Evolutionary conservation across 1,140 invertebrate species (phyloP).

Genomic region (Aphelenchoides fujianensis): DNA sequence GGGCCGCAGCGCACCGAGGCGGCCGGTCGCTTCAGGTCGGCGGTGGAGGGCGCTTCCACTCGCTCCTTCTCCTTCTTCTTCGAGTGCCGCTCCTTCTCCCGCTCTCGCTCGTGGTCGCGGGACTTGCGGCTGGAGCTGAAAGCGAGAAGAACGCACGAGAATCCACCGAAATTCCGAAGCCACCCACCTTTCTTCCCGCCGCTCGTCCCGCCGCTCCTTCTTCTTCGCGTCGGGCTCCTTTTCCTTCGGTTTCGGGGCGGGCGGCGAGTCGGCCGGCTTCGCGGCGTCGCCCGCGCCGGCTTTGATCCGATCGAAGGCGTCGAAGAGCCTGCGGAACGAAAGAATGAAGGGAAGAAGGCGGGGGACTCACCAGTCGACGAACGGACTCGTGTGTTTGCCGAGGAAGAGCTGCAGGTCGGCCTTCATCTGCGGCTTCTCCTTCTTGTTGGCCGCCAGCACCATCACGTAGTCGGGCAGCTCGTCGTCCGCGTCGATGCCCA

Average conservation of each 20-base stretch:
- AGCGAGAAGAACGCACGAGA: not conserved
- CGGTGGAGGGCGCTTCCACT: not conserved
- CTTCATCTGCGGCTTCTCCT: constrained; percentile 83
- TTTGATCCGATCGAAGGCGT: constrained; percentile 28
- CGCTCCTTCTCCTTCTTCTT: constrained; percentile 7
- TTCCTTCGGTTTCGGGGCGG: no score
- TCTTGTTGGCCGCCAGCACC: constrained; percentile 93
- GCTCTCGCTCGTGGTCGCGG: not conserved
- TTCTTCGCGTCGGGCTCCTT: no score
- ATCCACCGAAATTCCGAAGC: not conserved
- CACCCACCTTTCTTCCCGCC: not conserved
- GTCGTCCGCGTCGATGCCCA: constrained; percentile 83
- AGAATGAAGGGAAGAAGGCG: not conserved
- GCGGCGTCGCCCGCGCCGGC: constrained; percentile 1
- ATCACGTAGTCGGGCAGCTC: constrained; percentile 93
- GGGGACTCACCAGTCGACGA: constrained; percentile 77
- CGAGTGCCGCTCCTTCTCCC: not conserved
- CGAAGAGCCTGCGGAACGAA: constrained; percentile 24
- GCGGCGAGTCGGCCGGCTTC: no score
- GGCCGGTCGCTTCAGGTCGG: not conserved
- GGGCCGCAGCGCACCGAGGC: not conserved
- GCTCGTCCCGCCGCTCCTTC: not conserved
- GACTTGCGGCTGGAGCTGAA: not conserved
- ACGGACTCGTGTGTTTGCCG: constrained; percentile 76
- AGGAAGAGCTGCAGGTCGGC: constrained; percentile 84